Evolutionary conservation across 2,888 invertebrate genomes (phyloP), one percentile per base, ranked within the genome.

Genomic region (Pantelozetes paolii): DNA sequence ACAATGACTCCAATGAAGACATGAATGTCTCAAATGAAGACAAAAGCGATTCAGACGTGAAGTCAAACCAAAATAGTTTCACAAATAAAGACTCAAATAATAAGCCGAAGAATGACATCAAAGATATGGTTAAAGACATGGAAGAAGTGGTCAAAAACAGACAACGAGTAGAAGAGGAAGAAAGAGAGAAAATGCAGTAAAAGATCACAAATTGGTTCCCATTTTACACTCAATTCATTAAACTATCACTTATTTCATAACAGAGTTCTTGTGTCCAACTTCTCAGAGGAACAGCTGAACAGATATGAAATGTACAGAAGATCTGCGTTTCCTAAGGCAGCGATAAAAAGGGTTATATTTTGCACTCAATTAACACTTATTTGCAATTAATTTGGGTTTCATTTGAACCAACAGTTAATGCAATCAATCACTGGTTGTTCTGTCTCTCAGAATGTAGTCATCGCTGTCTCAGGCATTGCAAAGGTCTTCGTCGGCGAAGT

Each of bases 401-500:
- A 54, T 57, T 57, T 54, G 32, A 57, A 20, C 26, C 9, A 59
- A 40, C 81, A 88, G 86, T 82, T 90, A 76, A 98, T 99, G 93
- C 96, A 98, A 84, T 95, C 96, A 0, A 94, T 97, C 75, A 95
- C 98, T 0, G 97, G 97, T 0, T 91, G 93, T 81, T 91, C 96
- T 0, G 94, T 98, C 0, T 94, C 96, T 0, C 98, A 98, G 82
- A 98, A 98, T 86, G 98, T 98, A 69, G 97, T 99, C 0, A 99
- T 99, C 80, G 98, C 99, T 0, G 97, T 99, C 93, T 94, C 99
- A 20, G 99, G 99, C 26, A 84, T 86, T 71, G 94, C 98, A 1
- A 99, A 99, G 85, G 97, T 99, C 0, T 99, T 97, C 85, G 95
- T 97, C 15, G 99, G 98, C 26, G 99, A 99, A 86, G 89, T 99